Percentiles rank a stretch among this genome's conserved stretches.
phyloP scores from a whole-genome alignment of 2,888 invertebrate genomes.

The Penaeus monodon region DNA sequence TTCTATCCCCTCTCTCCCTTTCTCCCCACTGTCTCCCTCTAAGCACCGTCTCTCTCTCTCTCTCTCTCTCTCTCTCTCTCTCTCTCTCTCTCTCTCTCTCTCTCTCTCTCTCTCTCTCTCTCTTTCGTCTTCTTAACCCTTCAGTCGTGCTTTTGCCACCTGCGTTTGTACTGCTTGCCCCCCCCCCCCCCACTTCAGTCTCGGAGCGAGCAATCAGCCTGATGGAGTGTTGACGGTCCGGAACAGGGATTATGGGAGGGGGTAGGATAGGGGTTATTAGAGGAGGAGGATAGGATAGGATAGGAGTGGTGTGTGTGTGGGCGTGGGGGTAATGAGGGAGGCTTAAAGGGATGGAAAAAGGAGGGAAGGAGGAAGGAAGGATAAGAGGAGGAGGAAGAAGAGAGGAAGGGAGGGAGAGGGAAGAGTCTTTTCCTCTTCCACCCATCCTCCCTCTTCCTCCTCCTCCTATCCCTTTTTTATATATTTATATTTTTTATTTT shows the following conservation, averaged over 20 bases:
- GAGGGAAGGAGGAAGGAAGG: background rate
- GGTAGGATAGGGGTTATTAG: background rate
- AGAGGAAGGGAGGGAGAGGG: background rate
- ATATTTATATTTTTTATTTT: too few relatives aligned
- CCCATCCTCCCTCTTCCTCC: too few relatives aligned
- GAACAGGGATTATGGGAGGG: background rate
- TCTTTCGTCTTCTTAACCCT: background rate
- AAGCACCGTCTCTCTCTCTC: background rate
- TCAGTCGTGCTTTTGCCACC: background rate
- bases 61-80: background rate
- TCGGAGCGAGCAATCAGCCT: background rate
- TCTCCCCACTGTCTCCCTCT: background rate
- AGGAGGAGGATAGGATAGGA: background rate
- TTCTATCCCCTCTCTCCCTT: background rate
- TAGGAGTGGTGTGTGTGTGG: background rate
- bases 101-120: background rate
- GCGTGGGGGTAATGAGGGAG: background rate
- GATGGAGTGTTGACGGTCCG: background rate
- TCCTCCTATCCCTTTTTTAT: too few relatives aligned
- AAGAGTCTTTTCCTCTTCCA: background rate
- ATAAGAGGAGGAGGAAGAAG: background rate
- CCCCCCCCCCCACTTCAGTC: constrained; percentile 1
- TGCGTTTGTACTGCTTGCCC: background rate
- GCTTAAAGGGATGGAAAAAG: background rate
- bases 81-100: background rate